Conservation (phyloP, 1,140 invertebrate genomes). For the Drosophila micromelanica region DNA sequence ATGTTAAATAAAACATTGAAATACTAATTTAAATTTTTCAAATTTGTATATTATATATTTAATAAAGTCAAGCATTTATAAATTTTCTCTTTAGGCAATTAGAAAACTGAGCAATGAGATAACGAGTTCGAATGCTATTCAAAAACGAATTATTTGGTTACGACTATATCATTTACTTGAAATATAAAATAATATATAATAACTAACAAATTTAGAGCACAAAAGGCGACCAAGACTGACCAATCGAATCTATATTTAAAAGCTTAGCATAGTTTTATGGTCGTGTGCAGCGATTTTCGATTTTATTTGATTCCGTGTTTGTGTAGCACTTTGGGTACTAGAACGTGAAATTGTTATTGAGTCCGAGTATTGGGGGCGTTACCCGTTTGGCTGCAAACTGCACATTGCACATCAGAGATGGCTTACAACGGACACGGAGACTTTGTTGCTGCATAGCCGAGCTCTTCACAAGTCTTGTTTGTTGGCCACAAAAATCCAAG, state of each 20-base stretch:
- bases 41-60: too few relatives aligned
- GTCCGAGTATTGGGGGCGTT: conserved; percentile 17
- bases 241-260: conserved; percentile 5
- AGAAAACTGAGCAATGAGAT: too few relatives aligned
- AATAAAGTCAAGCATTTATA: too few relatives aligned
- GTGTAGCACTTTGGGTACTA: conserved; percentile 50
- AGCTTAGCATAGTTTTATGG: conserved; percentile 20
- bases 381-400: conserved; percentile 9
- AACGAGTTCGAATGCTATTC: too few relatives aligned
- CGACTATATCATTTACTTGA: too few relatives aligned
- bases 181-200: not conserved
- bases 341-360: conserved; percentile 63
- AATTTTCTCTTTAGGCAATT: too few relatives aligned
- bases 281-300: conserved; percentile 32
- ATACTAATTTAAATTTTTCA: too few relatives aligned
- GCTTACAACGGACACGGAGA: conserved; percentile 10
- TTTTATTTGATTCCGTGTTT: conserved; percentile 69
- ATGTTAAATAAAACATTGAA: too few relatives aligned
- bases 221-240: conserved; percentile 1
- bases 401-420: conserved; percentile 21
- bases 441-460: conserved; percentile 34
- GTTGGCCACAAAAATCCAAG: conserved; percentile 38
- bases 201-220: conserved; percentile 3
- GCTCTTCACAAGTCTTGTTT: conserved; percentile 23
- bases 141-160: too few relatives aligned